These are phyloP conservation scores for Zapus hudsonius DNA, from an alignment of 2,113 vertebrate species.

Conservation along the genomic window DNA sequence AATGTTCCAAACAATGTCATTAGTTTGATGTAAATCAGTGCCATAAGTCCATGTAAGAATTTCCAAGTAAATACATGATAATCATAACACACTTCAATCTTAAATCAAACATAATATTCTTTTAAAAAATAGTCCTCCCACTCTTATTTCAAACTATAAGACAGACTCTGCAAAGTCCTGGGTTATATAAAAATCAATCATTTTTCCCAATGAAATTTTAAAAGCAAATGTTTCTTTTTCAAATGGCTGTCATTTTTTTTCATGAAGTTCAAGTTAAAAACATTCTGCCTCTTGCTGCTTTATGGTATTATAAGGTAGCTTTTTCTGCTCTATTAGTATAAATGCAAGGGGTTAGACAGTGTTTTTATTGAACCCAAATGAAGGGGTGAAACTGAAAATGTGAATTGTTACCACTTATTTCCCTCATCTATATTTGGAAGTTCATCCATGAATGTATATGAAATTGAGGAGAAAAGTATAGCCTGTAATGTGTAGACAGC, in stretches of 20 bases:
- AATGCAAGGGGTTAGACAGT: neutral
- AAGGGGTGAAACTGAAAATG: neutral
- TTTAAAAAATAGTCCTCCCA: neutral
- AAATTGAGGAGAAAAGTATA: neutral
- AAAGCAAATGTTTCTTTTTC: slow-evolving; percentile 30
- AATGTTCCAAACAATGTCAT: slow-evolving; percentile 18
- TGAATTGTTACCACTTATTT: slow-evolving; percentile 8
- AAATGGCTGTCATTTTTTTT: slow-evolving; percentile 42
- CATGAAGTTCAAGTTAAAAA: neutral
- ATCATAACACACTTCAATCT: slow-evolving; percentile 42
- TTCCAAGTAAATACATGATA: slow-evolving; percentile 24
- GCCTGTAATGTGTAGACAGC: neutral
- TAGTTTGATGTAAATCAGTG: neutral
- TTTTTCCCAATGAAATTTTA: slow-evolving; percentile 3
- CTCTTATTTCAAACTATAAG: slow-evolving; percentile 30
- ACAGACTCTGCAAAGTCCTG: neutral
- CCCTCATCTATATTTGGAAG: neutral
- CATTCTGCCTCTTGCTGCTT: slow-evolving; percentile 29
- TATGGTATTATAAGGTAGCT: neutral
- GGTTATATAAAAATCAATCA: slow-evolving; percentile 24
- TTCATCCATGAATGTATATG: neutral
- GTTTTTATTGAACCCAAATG: neutral
- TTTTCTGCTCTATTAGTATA: neutral
- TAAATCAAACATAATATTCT: slow-evolving; percentile 12
- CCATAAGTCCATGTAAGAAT: neutral